A percentile compares a stretch with the other conserved stretches of the same genome.
These are phyloP conservation scores for Lepidurus arcticus DNA, from an alignment of 1,140 invertebrate genomes.

Conservation along the genomic window DNA sequence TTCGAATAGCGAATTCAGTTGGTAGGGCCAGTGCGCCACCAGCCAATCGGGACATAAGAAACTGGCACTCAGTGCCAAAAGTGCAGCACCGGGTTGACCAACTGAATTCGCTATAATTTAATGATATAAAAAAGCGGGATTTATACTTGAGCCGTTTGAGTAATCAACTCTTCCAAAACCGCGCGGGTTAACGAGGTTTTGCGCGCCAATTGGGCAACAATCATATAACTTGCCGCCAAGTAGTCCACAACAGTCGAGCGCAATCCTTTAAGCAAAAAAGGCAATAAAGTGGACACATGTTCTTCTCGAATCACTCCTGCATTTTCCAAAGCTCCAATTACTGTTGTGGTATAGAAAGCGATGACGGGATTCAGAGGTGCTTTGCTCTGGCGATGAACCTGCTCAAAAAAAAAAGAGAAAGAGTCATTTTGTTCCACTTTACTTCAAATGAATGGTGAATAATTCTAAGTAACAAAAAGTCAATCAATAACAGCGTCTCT, in stretches of 20 bases:
- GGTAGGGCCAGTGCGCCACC: no score
- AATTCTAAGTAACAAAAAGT: neutral
- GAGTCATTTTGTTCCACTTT: neutral
- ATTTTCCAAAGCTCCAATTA: constrained; percentile 61
- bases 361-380: constrained; percentile 60
- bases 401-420: neutral
- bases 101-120: no score
- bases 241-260: constrained; percentile 61
- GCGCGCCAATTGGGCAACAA: constrained; percentile 59
- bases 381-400: constrained; percentile 50
- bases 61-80: no score
- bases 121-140: no score
- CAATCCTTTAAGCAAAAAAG: constrained; percentile 61
- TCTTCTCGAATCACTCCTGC: constrained; percentile 55
- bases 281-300: constrained; percentile 62
- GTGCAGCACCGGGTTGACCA: no score
- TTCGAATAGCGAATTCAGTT: no score
- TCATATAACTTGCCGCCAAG: constrained; percentile 64
- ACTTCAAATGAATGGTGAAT: neutral
- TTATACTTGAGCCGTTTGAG: constrained; percentile 36
- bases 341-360: constrained; percentile 67
- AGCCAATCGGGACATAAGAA: no score
- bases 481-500: no score
- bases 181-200: constrained; percentile 57
- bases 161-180: constrained; percentile 56